A percentile compares a stretch with the other conserved stretches of the same genome.
These are phyloP conservation scores for Tretioscincus oriximinensis DNA, from an alignment of 2,113 vertebrate species.

Conservation along the genomic window DNA sequence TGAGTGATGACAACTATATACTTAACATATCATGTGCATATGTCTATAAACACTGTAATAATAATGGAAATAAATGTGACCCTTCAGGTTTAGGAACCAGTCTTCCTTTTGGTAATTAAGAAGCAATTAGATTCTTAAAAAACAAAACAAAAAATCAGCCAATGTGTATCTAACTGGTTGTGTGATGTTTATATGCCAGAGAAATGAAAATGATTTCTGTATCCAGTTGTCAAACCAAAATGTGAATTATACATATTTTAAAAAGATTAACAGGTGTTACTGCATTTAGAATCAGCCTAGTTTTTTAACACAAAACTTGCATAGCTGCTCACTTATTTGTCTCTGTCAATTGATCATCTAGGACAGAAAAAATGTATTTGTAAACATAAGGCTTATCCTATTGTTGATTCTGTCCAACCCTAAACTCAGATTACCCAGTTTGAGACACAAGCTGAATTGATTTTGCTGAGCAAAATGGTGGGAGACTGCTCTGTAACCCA, in stretches of 20 bases:
- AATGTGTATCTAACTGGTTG: not conserved
- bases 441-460: no score
- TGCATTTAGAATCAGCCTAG: not conserved
- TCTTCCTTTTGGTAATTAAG: slow-evolving; percentile 2
- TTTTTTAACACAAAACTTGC: not conserved
- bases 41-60: not conserved
- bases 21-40: not conserved
- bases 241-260: not conserved
- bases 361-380: not conserved
- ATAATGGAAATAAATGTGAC: slow-evolving; percentile 17
- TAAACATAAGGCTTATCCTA: no score
- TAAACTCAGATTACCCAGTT: no score
- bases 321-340: not conserved
- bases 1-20: slow-evolving; percentile 36
- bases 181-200: not conserved
- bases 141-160: not conserved
- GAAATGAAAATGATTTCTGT: not conserved
- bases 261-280: not conserved
- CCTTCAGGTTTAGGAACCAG: not conserved
- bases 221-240: not conserved
- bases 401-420: no score
- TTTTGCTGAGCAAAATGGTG: no score
- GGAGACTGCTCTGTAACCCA: no score
- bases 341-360: not conserved
- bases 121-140: not conserved